phyloP scores from a whole-genome alignment of 2,797 vertebrate genomes.

The Galago senegalensis region DNA sequence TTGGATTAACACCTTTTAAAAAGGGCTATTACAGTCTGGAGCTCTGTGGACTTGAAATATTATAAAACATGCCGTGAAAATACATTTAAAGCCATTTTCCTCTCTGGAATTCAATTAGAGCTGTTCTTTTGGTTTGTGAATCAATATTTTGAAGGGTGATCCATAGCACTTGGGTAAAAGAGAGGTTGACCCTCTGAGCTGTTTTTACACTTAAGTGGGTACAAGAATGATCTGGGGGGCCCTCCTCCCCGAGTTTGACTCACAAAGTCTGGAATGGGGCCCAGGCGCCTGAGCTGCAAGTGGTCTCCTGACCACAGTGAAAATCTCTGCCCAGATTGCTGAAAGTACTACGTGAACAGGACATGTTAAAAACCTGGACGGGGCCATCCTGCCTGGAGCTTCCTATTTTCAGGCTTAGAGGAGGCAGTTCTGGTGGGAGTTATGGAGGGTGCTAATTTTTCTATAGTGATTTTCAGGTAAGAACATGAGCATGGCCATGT shows the following conservation, averaged over 20 bases:
- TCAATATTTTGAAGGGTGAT: rapidly evolving
- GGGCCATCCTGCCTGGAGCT: rapidly evolving
- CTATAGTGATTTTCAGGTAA: not conserved
- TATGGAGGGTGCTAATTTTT: rapidly evolving
- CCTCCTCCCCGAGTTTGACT: no score
- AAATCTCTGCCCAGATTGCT: rapidly evolving
- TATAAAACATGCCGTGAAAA: not conserved
- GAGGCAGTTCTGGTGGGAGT: no score
- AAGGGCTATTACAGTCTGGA: not conserved
- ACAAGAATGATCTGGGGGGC: rapidly evolving
- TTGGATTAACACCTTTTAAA: not conserved
- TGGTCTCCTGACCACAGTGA: not conserved
- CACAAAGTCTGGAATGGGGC: not conserved
- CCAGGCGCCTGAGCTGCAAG: not conserved
- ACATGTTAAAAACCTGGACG: rapidly evolving
- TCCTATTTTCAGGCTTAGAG: not conserved
- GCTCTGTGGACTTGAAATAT: not conserved
- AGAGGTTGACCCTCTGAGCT: rapidly evolving
- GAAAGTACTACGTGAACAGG: not conserved
- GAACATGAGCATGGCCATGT: rapidly evolving
- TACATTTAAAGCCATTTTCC: rapidly evolving
- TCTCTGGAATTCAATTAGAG: not conserved
- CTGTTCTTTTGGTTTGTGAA: not conserved
- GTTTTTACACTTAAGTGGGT: rapidly evolving
- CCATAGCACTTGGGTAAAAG: rapidly evolving